Evolutionary conservation across 37 sponge, comb jelly and placozoan species (phyloP), one percentile per base, ranked within the genome.

Genomic region (Halisarca cf. caerulea): DNA sequence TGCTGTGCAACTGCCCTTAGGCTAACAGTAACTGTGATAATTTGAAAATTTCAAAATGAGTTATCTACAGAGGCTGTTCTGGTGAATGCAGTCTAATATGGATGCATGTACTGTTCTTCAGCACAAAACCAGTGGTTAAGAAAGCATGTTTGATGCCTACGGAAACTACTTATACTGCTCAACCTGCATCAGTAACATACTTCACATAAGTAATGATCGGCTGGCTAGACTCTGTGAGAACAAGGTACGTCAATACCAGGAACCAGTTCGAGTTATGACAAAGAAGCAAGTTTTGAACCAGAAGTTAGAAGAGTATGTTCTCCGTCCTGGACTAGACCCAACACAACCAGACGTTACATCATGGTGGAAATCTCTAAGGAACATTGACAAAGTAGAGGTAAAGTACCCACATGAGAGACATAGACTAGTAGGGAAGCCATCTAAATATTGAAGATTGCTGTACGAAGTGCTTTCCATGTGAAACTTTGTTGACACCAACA

Each of bases 401-500:
- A 41, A 60, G 18, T 84, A 84, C 42, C 84, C 84, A 17, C 70
- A 66, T 84, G 75, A 84, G 30, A 69, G 41, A 25, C 84, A 84
- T 72, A 75, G 73, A 2, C 23, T 64, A 34, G 35, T 27, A 20
- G 83, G 83, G 34, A 45, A 41, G 5, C 4, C 9, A 82, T 82
- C 83, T 25, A 69, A 84, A 20, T 14, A 62, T 64, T 75, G 9
- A 70, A 84, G 57, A 11, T 55, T 20, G 57, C 57, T 55, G 57
- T 55, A 55, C 57, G 57, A 55, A 55, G 57, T 55, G 80, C 70
- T 9, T 88, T 88, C 33, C 79, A 83, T 44, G 69, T n/a, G n/a
- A n/a, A n/a, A 68, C 59, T 89, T 84, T 80, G 89, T 89, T 1
- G 89, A 89, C 75, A 53, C 44, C 14, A 79, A 78, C 45, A 34